A percentile compares a stretch with the other conserved stretches of the same genome.
Evolutionary conservation across 2,888 invertebrate genomes (phyloP).

Genomic region (Sthenelais limicola): DNA sequence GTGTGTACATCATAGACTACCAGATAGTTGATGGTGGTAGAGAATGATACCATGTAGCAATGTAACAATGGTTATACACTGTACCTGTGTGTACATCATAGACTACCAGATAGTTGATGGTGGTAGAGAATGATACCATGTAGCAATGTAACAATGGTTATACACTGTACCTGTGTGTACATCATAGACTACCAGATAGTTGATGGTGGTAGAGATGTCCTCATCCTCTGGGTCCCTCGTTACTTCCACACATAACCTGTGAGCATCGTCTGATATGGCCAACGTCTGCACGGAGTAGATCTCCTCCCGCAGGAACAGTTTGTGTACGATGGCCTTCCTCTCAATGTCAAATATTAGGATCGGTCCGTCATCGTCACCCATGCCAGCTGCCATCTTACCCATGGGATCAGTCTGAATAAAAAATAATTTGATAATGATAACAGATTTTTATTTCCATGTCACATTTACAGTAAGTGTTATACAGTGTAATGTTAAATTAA

Average conservation of each 20-base stretch:
- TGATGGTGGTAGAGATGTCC: background rate
- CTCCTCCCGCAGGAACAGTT: background rate
- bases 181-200: background rate
- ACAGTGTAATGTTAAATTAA: too few species aligned
- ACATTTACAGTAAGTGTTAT: too few species aligned
- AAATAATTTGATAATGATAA: too few species aligned
- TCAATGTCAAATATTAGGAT: conserved; percentile 2
- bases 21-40: too few species aligned
- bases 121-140: too few species aligned
- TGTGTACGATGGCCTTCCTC: background rate
- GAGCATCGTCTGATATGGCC: background rate
- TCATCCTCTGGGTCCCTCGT: background rate
- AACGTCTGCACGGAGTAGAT: background rate
- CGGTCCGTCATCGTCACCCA: background rate
- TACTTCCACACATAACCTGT: background rate
- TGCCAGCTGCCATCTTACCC: conserved; percentile 9
- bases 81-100: too few species aligned
- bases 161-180: conserved; percentile 10
- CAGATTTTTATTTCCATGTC: too few species aligned
- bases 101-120: too few species aligned
- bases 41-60: too few species aligned
- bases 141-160: too few species aligned
- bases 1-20: too few species aligned
- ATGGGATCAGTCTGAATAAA: background rate
- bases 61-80: too few species aligned